Base-by-base conservation (phyloP, 1,140 invertebrate genomes). In the Eubasilissa regina region DNA sequence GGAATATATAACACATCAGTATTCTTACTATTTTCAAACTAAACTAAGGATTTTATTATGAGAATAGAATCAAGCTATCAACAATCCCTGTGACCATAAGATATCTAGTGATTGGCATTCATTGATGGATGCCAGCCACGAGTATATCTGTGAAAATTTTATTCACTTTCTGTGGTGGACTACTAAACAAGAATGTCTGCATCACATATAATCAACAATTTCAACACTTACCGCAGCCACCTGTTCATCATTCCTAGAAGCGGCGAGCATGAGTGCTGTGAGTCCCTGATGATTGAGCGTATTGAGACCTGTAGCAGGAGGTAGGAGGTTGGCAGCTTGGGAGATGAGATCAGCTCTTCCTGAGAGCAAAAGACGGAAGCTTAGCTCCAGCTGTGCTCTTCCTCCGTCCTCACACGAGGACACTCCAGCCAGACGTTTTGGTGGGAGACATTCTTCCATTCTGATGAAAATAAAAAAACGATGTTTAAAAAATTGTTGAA, bases 261-360 rank as follows among this genome's bases (percentile, higher is more conserved):
- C 93, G 0, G 95, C 93, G 44, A 96, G 87, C 95, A 97, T 97
- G 6, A 97, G 86, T 0, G 94, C 94, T 0, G 95, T 95, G 44
- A 96, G 89, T 0, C 96, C 96, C 15, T 91, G 91, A 15, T 95
- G 93, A 84, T 96, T 95, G 0, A 95, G 89, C 0, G 95, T 95
- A 83, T 97, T 95, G 51, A 91, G 88, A 79, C 91, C 89, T 0
- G 95, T 95, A 0, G 92, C 90, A 0, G 91, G 84, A 0, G 96
- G 95, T 53, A 97, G 87, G 21, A 97, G 87, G 9, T 94, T 88
- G 0, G 95, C 85, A 0, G 95, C 95, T 84, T 96, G 95, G 8
- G 93, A 91, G 48, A 97, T 91, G 3, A 97, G 87, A 81, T 97
- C 96, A 0, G 93, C 88, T 0, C 95, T 87, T 0, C 95, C 95